These are phyloP conservation scores for Trichechus manatus DNA, from an alignment of 2,113 vertebrate species.

Conservation along the genomic window DNA sequence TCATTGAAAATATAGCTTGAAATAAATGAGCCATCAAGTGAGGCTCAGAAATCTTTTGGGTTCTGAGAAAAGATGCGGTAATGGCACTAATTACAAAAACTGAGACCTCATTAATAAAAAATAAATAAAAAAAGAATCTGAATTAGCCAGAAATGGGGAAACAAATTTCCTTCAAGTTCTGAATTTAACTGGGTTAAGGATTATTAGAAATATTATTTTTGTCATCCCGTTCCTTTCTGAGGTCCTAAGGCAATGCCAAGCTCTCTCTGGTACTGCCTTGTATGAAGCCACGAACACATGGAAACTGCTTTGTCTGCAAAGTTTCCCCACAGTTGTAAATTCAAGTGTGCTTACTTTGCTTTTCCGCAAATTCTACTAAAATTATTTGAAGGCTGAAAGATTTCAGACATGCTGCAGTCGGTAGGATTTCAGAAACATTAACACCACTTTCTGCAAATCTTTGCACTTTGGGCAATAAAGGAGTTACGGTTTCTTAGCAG, in stretches of 20 bases:
- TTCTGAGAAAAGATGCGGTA: constrained; percentile 21
- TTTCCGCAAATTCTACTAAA: constrained; percentile 26
- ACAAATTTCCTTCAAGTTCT: not conserved
- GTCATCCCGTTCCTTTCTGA: not conserved
- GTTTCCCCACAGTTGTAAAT: not conserved
- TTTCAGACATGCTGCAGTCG: not conserved
- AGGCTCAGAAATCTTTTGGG: not conserved
- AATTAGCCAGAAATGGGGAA: not conserved
- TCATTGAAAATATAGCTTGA: constrained; percentile 1
- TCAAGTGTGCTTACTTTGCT: not conserved
- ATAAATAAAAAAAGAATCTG: not conserved
- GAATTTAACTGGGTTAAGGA: not conserved
- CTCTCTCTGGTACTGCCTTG: not conserved
- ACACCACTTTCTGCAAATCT: not conserved
- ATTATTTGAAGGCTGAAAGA: not conserved
- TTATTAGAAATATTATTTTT: not conserved
- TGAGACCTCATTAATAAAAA: not conserved
- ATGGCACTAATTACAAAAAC: not conserved
- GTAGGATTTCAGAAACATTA: not conserved
- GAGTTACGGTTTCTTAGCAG: not conserved
- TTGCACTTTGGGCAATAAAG: not conserved
- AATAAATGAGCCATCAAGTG: not conserved
- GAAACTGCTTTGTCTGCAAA: not conserved
- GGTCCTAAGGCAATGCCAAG: not conserved
- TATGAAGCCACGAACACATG: not conserved